phyloP scores from a whole-genome alignment of 2,113 vertebrate genomes.

The Oxyruncus cristatus region DNA sequence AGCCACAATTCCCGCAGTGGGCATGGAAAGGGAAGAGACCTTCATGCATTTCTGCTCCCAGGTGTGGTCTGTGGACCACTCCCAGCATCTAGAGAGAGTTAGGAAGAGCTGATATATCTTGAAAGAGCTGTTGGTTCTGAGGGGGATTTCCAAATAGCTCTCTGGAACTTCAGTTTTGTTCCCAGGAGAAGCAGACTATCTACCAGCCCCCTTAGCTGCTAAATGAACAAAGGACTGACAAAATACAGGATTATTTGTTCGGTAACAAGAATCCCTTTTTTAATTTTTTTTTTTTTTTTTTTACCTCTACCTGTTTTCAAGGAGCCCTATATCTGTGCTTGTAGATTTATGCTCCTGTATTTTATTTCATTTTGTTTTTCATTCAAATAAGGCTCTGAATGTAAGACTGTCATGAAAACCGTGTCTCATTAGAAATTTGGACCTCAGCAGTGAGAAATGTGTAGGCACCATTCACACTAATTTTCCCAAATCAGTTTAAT shows the following conservation, averaged over 20 bases:
- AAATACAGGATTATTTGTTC: not conserved
- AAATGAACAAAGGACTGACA: not conserved
- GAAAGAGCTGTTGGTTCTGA: not conserved
- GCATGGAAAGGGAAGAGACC: not conserved
- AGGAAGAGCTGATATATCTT: not conserved
- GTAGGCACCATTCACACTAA: not conserved
- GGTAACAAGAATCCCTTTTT: not conserved
- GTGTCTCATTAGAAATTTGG: not conserved
- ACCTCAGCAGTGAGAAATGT: not conserved
- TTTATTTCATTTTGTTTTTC: not conserved
- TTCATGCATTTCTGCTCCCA: not conserved
- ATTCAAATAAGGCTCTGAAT: not conserved
- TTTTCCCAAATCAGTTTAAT: not conserved
- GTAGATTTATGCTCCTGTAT: not conserved
- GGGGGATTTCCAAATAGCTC: not conserved
- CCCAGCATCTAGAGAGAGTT: not conserved
- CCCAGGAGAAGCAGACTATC: not conserved
- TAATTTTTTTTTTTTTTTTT: not conserved
- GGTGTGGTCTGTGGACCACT: not conserved
- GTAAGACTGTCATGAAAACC: not conserved
- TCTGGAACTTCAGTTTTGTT: not conserved
- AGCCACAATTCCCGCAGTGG: rapidly evolving
- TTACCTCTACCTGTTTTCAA: not conserved
- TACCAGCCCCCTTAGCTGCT: not conserved
- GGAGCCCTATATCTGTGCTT: not conserved